Evolutionary conservation across 1,140 invertebrate species (phyloP).

Genomic region (Anagrus nilaparvatae): DNA sequence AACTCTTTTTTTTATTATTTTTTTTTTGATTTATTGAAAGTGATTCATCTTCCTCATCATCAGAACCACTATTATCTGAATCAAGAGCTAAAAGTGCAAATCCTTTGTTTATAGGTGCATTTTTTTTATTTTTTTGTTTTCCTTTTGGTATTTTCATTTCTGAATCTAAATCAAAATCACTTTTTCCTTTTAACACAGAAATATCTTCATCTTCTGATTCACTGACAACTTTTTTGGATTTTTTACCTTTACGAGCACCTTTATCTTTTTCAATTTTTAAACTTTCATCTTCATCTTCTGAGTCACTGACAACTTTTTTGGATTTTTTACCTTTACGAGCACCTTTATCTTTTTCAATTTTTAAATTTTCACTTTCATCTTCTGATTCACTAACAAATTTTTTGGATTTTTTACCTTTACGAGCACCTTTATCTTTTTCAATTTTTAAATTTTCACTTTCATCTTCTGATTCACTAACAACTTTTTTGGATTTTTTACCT

Average conservation of each 20-base stretch:
- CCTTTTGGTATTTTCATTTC: constrained; percentile 20
- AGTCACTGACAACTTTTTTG: constrained; percentile 18
- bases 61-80: constrained; percentile 25
- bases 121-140: constrained; percentile 23
- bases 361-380: constrained; percentile 20
- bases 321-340: constrained; percentile 29
- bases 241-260: constrained; percentile 27
- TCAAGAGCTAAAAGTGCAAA: constrained; percentile 19
- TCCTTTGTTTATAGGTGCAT: constrained; percentile 20
- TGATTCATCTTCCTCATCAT: constrained; percentile 23
- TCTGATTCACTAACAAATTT: constrained; percentile 17
- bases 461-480: constrained; percentile 16
- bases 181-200: constrained; percentile 23
- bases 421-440: constrained; percentile 24
- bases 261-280: constrained; percentile 30
- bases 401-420: constrained; percentile 29
- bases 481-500: constrained; percentile 26
- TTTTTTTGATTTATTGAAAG: constrained; percentile 24
- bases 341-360: constrained; percentile 26
- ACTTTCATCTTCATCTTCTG: constrained; percentile 16
- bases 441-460: constrained; percentile 25
- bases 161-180: constrained; percentile 29
- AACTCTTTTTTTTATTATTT: constrained; percentile 28
- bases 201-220: constrained; percentile 17
- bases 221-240: constrained; percentile 20